Evolutionary conservation across 2,888 invertebrate genomes (phyloP).

Genomic region (Griposia aprilina): DNA sequence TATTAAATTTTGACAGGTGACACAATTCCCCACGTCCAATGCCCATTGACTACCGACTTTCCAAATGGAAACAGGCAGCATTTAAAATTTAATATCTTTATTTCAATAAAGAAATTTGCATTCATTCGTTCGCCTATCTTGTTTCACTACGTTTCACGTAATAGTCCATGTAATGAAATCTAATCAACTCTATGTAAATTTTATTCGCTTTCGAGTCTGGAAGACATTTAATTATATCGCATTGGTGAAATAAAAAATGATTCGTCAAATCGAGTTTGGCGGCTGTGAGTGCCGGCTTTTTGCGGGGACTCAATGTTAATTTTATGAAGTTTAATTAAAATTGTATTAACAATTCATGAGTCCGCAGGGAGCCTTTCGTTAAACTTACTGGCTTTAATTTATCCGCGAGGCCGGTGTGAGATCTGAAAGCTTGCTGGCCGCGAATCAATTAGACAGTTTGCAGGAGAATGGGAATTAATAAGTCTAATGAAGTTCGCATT

Average conservation of each 20-base stretch:
- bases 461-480: slow-evolving; percentile 45
- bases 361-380: slow-evolving; percentile 74
- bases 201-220: slow-evolving; percentile 35
- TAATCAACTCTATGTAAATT: slow-evolving; percentile 59
- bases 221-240: slow-evolving; percentile 63
- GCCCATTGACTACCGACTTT: slow-evolving; percentile 41
- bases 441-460: slow-evolving; percentile 62
- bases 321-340: slow-evolving; percentile 80
- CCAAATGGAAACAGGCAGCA: slow-evolving; percentile 33
- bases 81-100: slow-evolving; percentile 47
- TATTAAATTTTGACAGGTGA: slow-evolving; percentile 54
- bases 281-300: slow-evolving; percentile 62
- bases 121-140: slow-evolving; percentile 16
- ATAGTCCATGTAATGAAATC: slow-evolving; percentile 46
- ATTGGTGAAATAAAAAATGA: slow-evolving; percentile 60
- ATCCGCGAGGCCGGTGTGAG: slow-evolving; percentile 59
- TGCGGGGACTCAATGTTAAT: slow-evolving; percentile 71
- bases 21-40: slow-evolving; percentile 38
- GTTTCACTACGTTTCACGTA: slow-evolving; percentile 19
- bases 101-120: slow-evolving; percentile 51
- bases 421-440: slow-evolving; percentile 38
- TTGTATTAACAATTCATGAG: slow-evolving; percentile 82
- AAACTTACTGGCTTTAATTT: slow-evolving; percentile 65
- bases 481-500: slow-evolving; percentile 41
- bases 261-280: slow-evolving; percentile 66